Evolutionary conservation across 2,888 invertebrate species (phyloP).

Genomic region (Didymodactylos carnosus): DNA sequence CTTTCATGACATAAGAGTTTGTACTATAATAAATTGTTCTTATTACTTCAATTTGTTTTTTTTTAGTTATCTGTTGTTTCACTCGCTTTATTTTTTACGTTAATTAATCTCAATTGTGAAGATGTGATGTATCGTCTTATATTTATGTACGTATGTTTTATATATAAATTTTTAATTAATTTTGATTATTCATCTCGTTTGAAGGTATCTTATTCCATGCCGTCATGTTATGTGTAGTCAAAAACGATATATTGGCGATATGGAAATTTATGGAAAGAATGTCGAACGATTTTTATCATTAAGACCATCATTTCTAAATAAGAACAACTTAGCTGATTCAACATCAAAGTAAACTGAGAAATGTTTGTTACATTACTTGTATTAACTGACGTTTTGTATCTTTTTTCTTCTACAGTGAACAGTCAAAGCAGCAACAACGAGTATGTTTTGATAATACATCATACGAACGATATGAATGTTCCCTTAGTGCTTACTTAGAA

Average conservation of each 20-base stretch:
- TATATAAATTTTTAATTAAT: neutral
- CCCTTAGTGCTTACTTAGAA: conserved; percentile 16
- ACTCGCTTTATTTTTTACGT: conserved; percentile 43
- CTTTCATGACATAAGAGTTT: neutral
- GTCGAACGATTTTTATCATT: conserved; percentile 55
- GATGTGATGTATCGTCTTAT: conserved; percentile 80
- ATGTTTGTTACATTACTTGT: no score
- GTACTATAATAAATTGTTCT: neutral
- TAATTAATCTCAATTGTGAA: conserved; percentile 76
- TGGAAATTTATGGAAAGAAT: conserved; percentile 50
- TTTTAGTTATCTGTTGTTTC: conserved; percentile 6
- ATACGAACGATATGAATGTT: conserved; percentile 14
- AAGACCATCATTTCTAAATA: neutral
- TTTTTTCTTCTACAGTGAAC: no score
- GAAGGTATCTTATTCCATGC: conserved; percentile 59
- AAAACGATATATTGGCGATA: conserved; percentile 39
- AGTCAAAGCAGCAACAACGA: no score
- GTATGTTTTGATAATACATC: no score
- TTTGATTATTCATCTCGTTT: neutral
- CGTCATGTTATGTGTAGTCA: conserved; percentile 63
- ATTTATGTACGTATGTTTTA: conserved; percentile 37
- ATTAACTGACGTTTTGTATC: no score
- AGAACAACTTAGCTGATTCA: no score
- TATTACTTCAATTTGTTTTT: neutral
- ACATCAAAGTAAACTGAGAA: conserved; percentile 42